Evolutionary conservation across 2,888 invertebrate species (phyloP).

Genomic region (Oasisia sp.): DNA sequence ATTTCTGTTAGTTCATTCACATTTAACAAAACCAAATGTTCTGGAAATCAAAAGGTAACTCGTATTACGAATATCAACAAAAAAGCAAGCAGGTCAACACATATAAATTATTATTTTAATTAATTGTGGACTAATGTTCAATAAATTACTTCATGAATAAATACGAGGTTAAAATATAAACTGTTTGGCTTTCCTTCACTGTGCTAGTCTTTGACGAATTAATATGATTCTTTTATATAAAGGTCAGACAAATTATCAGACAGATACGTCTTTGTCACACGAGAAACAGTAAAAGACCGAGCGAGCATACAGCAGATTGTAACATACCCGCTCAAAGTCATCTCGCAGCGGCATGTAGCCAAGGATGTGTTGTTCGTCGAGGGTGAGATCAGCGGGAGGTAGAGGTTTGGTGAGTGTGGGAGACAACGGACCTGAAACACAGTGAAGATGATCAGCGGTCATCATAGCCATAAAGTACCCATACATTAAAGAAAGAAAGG

Average conservation of each 20-base stretch:
- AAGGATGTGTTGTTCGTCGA: conserved; percentile 86
- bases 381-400: conserved; percentile 80
- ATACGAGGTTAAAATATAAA: no score
- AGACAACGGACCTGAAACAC: conserved; percentile 55
- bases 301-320: conserved; percentile 26
- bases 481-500: background rate
- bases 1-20: conserved; percentile 40
- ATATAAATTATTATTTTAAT: no score
- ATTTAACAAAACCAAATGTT: conserved; percentile 14
- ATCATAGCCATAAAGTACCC: background rate
- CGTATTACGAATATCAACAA: background rate
- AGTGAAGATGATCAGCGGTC: conserved; percentile 20
- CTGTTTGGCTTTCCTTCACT: no score
- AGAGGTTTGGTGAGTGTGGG: conserved; percentile 33
- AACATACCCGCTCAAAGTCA: conserved; percentile 88
- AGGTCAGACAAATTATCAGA: background rate
- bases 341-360: conserved; percentile 96
- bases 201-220: no score
- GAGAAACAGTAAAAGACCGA: background rate
- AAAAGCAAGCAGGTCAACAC: no score
- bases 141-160: no score
- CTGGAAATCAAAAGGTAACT: background rate
- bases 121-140: no score
- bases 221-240: background rate
- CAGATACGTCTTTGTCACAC: background rate